Evolutionary conservation across 2,113 vertebrate species (phyloP).

Genomic region (Hoplias malabaricus): DNA sequence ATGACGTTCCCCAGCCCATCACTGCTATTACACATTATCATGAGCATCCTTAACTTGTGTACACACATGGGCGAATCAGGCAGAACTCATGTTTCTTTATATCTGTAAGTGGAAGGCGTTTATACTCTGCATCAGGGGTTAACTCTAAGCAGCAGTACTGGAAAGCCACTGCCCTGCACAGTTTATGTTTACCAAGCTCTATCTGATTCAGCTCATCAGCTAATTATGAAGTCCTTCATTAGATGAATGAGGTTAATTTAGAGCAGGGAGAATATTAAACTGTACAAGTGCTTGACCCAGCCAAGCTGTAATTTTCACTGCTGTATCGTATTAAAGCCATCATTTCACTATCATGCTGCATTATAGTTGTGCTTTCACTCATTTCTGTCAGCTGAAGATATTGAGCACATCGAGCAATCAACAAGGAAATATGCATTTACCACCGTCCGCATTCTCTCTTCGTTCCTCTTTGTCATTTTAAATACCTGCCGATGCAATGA

Average conservation of each 20-base stretch:
- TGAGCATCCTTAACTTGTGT: too few species aligned
- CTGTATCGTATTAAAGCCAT: too few species aligned
- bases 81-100: too few species aligned
- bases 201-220: neutral
- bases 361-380: neutral
- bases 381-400: neutral
- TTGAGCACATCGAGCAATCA: neutral
- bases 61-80: too few species aligned
- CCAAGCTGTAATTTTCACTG: neutral
- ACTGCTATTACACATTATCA: too few species aligned
- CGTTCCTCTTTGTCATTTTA: slow-evolving; percentile 14
- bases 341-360: too few species aligned
- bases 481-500: slow-evolving; percentile 28
- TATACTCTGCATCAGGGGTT: too few species aligned
- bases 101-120: neutral
- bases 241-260: neutral
- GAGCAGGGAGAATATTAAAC: neutral
- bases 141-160: too few species aligned
- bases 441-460: neutral
- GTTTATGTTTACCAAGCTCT: neutral
- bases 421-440: neutral
- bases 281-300: neutral
- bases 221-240: neutral
- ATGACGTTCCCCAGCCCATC: too few species aligned
- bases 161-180: neutral